phyloP scores from a whole-genome alignment of 1,140 invertebrate species.

The Philotrypesis tridentata region DNA sequence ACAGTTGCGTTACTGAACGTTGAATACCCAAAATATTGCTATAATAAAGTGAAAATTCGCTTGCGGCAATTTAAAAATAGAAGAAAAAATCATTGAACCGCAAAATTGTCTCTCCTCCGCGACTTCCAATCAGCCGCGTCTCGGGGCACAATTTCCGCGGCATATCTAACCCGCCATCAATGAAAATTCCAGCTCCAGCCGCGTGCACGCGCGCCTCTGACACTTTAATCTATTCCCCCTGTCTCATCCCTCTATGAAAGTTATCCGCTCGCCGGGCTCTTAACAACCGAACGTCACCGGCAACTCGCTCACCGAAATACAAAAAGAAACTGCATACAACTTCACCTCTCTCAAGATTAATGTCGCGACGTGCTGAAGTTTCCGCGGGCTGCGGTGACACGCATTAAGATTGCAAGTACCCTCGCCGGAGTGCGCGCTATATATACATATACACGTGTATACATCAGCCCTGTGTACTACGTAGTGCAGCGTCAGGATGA shows the following conservation, averaged over 20 bases:
- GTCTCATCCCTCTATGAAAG: neutral
- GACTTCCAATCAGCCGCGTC: neutral
- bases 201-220: neutral
- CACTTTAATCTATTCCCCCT: slow-evolving; percentile 13
- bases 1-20: too few species aligned
- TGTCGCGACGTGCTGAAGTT: slow-evolving; percentile 40
- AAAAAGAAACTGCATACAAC: neutral
- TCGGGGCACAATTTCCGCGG: neutral
- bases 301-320: neutral
- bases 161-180: neutral
- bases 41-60: too few species aligned
- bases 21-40: too few species aligned
- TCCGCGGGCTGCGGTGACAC: slow-evolving; percentile 44
- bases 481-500: neutral
- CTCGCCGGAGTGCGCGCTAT: neutral
- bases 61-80: too few species aligned
- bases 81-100: too few species aligned
- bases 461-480: neutral
- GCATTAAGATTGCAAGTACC: slow-evolving; percentile 40
- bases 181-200: neutral
- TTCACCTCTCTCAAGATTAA: slow-evolving; percentile 14
- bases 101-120: neutral
- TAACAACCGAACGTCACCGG: neutral
- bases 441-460: neutral
- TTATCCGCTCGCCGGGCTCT: neutral